Base-by-base conservation (phyloP, 2,113 vertebrate genomes). In the Scophthalmus maximus region DNA sequence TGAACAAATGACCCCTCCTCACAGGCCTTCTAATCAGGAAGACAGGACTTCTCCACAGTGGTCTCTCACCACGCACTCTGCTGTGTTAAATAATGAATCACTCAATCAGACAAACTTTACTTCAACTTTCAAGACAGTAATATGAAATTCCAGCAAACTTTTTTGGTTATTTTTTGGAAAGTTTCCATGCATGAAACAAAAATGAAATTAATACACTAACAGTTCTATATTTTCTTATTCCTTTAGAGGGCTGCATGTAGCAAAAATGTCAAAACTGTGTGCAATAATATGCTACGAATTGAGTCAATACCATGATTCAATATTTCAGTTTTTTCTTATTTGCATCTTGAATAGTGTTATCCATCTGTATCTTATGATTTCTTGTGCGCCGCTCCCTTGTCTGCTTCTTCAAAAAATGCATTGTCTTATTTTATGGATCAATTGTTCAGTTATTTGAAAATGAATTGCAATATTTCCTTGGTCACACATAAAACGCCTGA, bases 61-160 rank as follows among this genome's bases (percentile, higher is more conserved):
- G 59, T 68, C 64, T 70, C 67, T 68, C 36, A 69, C 73, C 67
- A 74, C 18, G 68, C 61, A 64, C n/a, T n/a, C n/a, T n/a, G 57
- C 42, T 62, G 30, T 68, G 26, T 74, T 76, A 53, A 81, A 79
- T 77, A 83, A 81, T 79, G 36, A 68, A 81, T 74, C 20, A 62
- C 51, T 62, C 55, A 62, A 27, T 46, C 25, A 51, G 23, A 38
- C 40, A 78, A 70, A 59, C 60, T 83, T 12, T 14, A 57, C 18
- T 34, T 67, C 42, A 17, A 27, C n/a, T 66, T 63, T 44, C 50
- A 62, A 79, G 34, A 25, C 51, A 27, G 49, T 40, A 72, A 76
- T 63, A 27, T 50, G 8, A 57, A 66, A 71, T 47, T 51, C 3
- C 4, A 30, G 10, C 30, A 52, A 56, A 36, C 7, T 11, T 63